Evolutionary conservation across 2,888 invertebrate species (phyloP).

Genomic region (Cephus rjabovi): DNA sequence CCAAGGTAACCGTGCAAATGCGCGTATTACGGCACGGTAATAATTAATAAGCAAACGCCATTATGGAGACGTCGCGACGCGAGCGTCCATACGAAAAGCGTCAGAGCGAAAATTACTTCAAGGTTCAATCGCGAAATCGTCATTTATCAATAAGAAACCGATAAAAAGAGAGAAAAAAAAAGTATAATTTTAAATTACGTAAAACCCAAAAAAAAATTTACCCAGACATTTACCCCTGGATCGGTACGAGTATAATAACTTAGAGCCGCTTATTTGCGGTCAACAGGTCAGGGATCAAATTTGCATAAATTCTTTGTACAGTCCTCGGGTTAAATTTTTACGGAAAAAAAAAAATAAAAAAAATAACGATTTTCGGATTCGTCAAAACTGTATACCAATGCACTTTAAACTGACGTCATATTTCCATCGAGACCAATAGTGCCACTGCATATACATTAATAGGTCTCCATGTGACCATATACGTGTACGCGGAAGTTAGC

Average conservation of each 20-base stretch:
- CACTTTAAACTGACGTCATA: neutral
- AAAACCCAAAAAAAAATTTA: neutral
- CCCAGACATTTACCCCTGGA: neutral
- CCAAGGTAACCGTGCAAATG: conserved; percentile 47
- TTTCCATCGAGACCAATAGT: neutral
- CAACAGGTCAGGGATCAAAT: neutral
- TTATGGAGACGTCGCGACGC: neutral
- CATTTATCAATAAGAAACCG: neutral
- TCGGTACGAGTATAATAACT: neutral
- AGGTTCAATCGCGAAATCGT: conserved; percentile 19
- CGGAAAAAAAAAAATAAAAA: too few species aligned
- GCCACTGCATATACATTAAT: neutral
- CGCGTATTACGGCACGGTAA: conserved; percentile 14
- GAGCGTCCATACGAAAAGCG: neutral
- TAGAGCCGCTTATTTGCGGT: neutral
- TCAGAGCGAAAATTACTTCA: neutral
- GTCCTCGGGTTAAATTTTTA: neutral
- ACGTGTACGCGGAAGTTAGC: neutral
- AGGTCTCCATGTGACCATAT: neutral
- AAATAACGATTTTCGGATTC: neutral
- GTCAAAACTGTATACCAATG: neutral
- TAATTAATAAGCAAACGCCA: conserved; percentile 47
- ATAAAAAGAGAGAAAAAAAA: neutral
- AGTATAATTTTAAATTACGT: neutral
- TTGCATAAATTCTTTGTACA: neutral